phyloP scores from a whole-genome alignment of 2,797 vertebrate species.

The Hydrolagus colliei region DNA sequence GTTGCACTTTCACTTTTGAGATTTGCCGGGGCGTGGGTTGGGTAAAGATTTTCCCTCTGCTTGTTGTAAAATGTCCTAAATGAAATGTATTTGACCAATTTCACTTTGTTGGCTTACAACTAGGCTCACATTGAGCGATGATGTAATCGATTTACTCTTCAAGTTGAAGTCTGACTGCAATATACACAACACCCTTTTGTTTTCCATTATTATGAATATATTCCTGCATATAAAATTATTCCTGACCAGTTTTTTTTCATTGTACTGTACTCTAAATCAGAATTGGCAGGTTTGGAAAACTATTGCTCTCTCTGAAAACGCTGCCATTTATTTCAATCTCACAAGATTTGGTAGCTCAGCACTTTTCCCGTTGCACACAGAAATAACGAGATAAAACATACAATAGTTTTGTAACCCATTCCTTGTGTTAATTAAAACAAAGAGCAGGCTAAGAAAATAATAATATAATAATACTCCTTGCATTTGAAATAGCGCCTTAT shows the following conservation, averaged over 20 bases:
- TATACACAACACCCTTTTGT: background rate
- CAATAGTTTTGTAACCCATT: no score
- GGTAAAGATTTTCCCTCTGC: background rate
- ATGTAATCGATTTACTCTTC: background rate
- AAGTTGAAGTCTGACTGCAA: background rate
- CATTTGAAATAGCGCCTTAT: no score
- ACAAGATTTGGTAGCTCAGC: no score
- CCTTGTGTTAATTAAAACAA: no score
- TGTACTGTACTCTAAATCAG: no score
- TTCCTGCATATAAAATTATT: background rate
- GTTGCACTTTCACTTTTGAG: background rate
- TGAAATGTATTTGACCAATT: background rate
- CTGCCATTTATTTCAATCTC: no score
- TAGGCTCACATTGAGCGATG: background rate
- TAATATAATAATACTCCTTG: no score
- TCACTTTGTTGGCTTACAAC: background rate
- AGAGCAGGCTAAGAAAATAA: no score
- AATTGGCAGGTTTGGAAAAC: no score
- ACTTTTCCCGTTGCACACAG: no score
- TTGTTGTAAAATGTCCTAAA: background rate
- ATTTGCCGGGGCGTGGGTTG: background rate
- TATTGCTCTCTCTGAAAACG: no score
- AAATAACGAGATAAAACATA: no score
- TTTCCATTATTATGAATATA: background rate
- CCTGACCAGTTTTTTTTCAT: background rate